phyloP scores from a whole-genome alignment of 2,113 vertebrate species.

The Pogonocichla stellata region DNA sequence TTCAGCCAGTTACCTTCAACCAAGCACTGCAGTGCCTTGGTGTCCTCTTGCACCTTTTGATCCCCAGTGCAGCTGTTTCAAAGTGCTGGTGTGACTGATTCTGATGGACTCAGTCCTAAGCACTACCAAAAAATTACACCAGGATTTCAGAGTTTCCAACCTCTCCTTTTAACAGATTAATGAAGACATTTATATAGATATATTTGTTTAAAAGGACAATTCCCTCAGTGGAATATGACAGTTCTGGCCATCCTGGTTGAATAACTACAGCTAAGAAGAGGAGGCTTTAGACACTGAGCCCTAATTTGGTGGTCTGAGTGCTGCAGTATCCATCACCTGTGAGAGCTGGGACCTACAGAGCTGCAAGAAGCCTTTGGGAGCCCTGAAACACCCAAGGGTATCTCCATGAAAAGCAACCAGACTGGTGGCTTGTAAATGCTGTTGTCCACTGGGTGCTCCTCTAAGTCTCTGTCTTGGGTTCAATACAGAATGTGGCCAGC shows the following conservation, averaged over 20 bases:
- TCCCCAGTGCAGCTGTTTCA: neutral
- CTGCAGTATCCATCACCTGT: neutral
- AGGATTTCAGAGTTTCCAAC: neutral
- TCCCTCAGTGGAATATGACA: neutral
- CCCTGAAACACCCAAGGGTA: neutral
- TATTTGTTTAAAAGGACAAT: neutral
- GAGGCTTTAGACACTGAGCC: neutral
- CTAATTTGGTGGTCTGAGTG: neutral
- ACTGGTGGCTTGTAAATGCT: neutral
- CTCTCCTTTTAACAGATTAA: neutral
- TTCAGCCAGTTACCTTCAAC: neutral
- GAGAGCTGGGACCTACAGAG: neutral
- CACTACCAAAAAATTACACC: neutral
- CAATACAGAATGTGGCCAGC: too few species aligned
- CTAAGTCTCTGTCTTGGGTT: too few species aligned
- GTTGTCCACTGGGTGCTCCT: neutral
- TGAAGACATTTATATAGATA: neutral
- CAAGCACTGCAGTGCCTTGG: neutral
- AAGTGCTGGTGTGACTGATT: neutral
- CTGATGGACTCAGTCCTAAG: neutral
- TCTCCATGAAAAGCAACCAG: neutral
- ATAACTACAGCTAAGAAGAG: neutral
- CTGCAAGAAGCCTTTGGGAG: neutral
- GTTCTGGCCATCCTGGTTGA: neutral
- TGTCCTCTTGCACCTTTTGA: neutral